phyloP scores from a whole-genome alignment of 2,888 invertebrate species.

The Kuschelorhynchus macadamiae region DNA sequence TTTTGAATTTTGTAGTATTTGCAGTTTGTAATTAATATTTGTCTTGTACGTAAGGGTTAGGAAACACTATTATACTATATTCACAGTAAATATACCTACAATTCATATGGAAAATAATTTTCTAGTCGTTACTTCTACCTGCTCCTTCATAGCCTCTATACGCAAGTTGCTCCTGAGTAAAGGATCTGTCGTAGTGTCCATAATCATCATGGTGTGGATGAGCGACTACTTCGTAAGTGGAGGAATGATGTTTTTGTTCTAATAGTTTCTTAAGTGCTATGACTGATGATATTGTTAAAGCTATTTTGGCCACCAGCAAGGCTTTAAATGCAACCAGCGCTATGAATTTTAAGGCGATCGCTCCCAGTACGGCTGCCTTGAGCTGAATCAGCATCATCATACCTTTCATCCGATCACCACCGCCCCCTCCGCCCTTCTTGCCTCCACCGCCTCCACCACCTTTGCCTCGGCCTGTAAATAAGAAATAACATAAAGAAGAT shows the following conservation, averaged over 20 bases:
- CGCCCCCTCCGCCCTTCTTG: constrained; percentile 47
- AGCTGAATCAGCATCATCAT: constrained; percentile 83
- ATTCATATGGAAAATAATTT: too few relatives aligned
- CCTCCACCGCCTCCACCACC: constrained; percentile 39
- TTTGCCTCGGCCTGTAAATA: constrained; percentile 36
- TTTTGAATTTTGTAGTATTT: too few relatives aligned
- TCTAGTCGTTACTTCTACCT: constrained; percentile 40
- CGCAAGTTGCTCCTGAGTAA: constrained; percentile 73
- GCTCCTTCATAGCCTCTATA: constrained; percentile 72
- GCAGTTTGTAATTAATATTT: too few relatives aligned
- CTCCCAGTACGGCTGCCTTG: constrained; percentile 84
- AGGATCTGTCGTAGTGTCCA: constrained; percentile 76
- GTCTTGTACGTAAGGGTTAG: too few relatives aligned
- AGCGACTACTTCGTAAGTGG: constrained; percentile 82
- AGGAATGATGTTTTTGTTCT: constrained; percentile 77
- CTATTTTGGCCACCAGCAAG: constrained; percentile 86
- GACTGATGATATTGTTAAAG: constrained; percentile 81
- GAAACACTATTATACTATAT: background rate
- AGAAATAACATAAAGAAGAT: too few relatives aligned
- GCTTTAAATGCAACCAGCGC: constrained; percentile 89
- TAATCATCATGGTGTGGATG: constrained; percentile 72
- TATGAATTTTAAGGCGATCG: constrained; percentile 82
- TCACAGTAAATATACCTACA: background rate
- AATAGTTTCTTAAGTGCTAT: constrained; percentile 82
- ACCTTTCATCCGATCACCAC: constrained; percentile 77